A percentile compares a stretch with the other conserved stretches of the same genome.
Evolutionary conservation across 2,797 vertebrate species (phyloP).

Genomic region (Rhinogobio ventralis): DNA sequence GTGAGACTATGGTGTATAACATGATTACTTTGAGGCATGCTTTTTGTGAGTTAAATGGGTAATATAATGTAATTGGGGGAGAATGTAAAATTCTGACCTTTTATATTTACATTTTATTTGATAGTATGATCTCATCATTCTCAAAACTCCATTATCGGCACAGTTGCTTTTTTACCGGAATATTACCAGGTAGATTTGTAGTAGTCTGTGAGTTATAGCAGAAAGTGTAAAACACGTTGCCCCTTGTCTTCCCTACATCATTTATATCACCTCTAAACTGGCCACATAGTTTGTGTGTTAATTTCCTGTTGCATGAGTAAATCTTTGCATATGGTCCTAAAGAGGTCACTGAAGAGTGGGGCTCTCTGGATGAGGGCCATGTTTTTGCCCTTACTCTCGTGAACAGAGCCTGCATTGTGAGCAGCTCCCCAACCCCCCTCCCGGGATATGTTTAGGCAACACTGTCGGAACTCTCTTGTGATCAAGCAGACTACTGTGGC

Average conservation of each 20-base stretch:
- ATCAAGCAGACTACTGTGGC: constrained; percentile 38
- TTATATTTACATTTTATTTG: not conserved
- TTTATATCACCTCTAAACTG: constrained; percentile 7
- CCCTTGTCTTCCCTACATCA: not conserved
- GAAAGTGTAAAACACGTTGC: not conserved
- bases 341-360: constrained; percentile 31
- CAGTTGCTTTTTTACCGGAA: not conserved
- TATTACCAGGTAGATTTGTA: not conserved
- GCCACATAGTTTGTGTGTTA: constrained; percentile 1
- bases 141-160: not conserved
- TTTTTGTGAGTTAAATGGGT: not conserved
- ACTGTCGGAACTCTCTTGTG: constrained; percentile 48
- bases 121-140: not conserved
- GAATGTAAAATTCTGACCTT: not conserved
- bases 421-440: constrained; percentile 5
- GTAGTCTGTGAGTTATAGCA: not conserved
- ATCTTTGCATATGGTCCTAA: constrained; percentile 47
- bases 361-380: constrained; percentile 20
- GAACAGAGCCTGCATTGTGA: constrained; percentile 47
- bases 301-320: constrained; percentile 26
- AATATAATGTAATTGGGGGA: not conserved
- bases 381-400: constrained; percentile 35
- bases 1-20: not conserved
- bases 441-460: constrained; percentile 49
- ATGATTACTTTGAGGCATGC: not conserved